These are phyloP conservation scores for Drosophila colorata DNA, from an alignment of 2,888 invertebrate species.

Conservation along the genomic window DNA sequence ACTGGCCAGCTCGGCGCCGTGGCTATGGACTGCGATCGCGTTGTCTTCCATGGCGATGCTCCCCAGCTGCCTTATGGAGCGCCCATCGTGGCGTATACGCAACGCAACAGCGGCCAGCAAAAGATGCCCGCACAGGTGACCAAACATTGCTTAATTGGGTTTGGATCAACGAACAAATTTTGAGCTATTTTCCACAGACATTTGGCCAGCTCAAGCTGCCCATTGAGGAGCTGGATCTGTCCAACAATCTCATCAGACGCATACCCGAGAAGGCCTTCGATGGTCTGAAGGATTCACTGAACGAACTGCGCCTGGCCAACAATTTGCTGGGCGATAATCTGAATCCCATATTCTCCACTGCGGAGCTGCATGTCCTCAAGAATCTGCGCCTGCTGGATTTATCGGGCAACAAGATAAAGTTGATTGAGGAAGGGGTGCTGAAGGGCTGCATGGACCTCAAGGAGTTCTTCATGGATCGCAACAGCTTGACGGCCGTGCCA, in stretches of 20 bases:
- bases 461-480: slow-evolving; percentile 92
- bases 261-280: slow-evolving; percentile 91
- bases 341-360: slow-evolving; percentile 95
- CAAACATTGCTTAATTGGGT: neutral
- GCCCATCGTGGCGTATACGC: slow-evolving; percentile 92
- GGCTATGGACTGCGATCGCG: slow-evolving; percentile 92
- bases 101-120: slow-evolving; percentile 92
- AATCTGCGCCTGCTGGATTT: slow-evolving; percentile 91
- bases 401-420: slow-evolving; percentile 92
- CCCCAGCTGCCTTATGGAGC: slow-evolving; percentile 91
- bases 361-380: slow-evolving; percentile 92
- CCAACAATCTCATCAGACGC: slow-evolving; percentile 92
- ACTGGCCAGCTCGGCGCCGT: slow-evolving; percentile 87
- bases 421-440: slow-evolving; percentile 93
- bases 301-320: slow-evolving; percentile 90
- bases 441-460: slow-evolving; percentile 92
- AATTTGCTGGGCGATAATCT: slow-evolving; percentile 95
- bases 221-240: slow-evolving; percentile 91
- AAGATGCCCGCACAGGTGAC: slow-evolving; percentile 91
- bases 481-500: slow-evolving; percentile 91
- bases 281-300: slow-evolving; percentile 88
- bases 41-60: slow-evolving; percentile 92
- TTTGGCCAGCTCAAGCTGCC: slow-evolving; percentile 91
- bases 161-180: slow-evolving; percentile 1
- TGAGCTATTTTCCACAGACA: slow-evolving; percentile 82